These are phyloP conservation scores for Lucilia sericata DNA, from an alignment of 1,140 invertebrate species.

Conservation along the genomic window DNA sequence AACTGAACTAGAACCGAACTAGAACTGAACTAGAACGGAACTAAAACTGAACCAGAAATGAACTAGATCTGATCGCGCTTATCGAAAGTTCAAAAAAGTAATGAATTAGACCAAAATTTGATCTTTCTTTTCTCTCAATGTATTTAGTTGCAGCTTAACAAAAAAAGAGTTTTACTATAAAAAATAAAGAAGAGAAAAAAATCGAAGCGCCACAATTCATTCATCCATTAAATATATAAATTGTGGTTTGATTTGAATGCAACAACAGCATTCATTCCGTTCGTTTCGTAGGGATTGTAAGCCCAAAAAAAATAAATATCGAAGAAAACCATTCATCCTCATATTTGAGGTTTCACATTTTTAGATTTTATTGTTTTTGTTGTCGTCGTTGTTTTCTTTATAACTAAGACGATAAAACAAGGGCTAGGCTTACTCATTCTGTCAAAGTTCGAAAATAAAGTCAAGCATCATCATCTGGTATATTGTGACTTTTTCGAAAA, in stretches of 20 bases:
- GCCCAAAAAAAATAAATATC: not conserved
- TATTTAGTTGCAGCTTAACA: not conserved
- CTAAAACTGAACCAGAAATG: too few species aligned
- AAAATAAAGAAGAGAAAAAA: not conserved
- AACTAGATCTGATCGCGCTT: too few species aligned
- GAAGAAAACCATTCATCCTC: not conserved
- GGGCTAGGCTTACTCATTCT: constrained; percentile 38
- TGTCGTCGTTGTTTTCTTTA: not conserved
- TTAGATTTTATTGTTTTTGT: constrained; percentile 5
- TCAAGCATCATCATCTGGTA: constrained; percentile 34
- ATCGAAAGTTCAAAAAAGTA: too few species aligned
- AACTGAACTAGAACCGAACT: too few species aligned
- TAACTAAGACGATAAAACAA: not conserved
- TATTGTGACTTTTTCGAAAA: not conserved
- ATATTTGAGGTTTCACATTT: not conserved
- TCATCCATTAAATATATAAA: constrained; percentile 42
- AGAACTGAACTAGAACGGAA: too few species aligned
- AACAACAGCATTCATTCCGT: not conserved
- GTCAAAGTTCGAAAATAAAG: constrained; percentile 43
- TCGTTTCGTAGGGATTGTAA: not conserved
- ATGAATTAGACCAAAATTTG: too few species aligned
- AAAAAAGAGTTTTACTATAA: constrained; percentile 2
- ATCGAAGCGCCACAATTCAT: constrained; percentile 40
- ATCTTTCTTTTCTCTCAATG: constrained; percentile 12
- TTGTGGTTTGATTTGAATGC: constrained; percentile 28